These are phyloP conservation scores for Gari tellinella DNA, from an alignment of 2,888 invertebrate species.

Conservation along the genomic window DNA sequence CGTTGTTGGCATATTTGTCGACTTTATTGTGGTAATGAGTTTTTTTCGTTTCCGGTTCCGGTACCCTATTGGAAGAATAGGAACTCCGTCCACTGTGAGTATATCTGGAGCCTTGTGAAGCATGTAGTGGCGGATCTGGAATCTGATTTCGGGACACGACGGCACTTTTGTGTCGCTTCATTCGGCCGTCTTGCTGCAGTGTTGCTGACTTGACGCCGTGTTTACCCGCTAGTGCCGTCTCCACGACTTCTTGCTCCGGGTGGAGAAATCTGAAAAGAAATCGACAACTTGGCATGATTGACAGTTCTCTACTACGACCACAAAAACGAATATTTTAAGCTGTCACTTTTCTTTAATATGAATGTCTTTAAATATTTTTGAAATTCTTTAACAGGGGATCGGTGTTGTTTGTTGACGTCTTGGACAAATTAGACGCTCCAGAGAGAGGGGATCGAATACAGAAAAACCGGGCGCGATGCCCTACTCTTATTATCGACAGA, in stretches of 20 bases:
- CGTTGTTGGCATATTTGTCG: conserved; percentile 12
- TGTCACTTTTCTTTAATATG: too few relatives aligned
- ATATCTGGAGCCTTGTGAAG: neutral
- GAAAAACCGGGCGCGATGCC: too few relatives aligned
- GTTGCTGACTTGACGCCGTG: neutral
- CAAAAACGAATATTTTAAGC: too few relatives aligned
- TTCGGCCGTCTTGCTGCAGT: conserved; percentile 40
- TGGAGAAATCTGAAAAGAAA: conserved; percentile 16
- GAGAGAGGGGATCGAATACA: too few relatives aligned
- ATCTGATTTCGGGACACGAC: conserved; percentile 7
- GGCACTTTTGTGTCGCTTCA: conserved; percentile 12
- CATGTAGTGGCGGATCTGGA: conserved; percentile 5
- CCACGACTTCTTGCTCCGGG: conserved; percentile 1
- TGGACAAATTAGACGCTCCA: too few relatives aligned
- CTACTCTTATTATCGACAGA: too few relatives aligned
- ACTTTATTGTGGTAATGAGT: conserved; percentile 6
- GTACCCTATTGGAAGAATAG: conserved; percentile 17
- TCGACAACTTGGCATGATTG: too few relatives aligned
- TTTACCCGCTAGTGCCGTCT: neutral
- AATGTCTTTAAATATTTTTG: too few relatives aligned
- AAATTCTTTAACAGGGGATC: too few relatives aligned
- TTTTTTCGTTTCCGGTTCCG: conserved; percentile 8
- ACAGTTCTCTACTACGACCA: too few relatives aligned
- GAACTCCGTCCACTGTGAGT: neutral
- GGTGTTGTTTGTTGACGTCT: too few relatives aligned